A percentile compares a stretch with the other conserved stretches of the same genome.
phyloP scores from a whole-genome alignment of 2,113 vertebrate species.

The Puma concolor region DNA sequence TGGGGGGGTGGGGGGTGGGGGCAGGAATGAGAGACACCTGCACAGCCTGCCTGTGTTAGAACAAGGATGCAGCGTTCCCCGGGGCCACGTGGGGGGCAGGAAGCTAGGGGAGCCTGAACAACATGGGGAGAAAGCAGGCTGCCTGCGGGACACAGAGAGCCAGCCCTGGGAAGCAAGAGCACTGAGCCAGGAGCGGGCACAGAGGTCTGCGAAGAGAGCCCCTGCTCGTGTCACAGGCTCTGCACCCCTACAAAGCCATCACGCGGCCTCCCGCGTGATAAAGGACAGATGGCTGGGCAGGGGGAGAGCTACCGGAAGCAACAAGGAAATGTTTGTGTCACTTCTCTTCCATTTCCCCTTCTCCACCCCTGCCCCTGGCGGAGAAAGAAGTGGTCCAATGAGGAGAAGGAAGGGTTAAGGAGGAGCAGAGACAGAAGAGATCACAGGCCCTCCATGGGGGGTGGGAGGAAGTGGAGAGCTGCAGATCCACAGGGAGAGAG shows the following conservation, averaged over 20 bases:
- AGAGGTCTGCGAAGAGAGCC: background rate
- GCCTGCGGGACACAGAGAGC: background rate
- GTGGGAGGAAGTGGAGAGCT: background rate
- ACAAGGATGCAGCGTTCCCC: background rate
- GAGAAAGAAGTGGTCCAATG: background rate
- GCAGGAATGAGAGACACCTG: background rate
- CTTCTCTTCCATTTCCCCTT: background rate
- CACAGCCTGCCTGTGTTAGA: background rate
- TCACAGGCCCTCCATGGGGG: background rate
- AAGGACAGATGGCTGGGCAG: background rate
- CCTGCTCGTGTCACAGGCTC: background rate
- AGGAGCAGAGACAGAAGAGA: background rate
- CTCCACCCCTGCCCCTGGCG: background rate
- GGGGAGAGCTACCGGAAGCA: background rate
- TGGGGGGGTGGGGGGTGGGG: background rate
- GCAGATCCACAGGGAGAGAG: background rate
- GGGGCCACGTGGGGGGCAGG: background rate
- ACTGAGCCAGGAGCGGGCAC: background rate
- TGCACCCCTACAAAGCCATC: background rate
- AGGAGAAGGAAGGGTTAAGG: background rate
- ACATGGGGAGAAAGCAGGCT: background rate
- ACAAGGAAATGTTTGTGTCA: accelerated
- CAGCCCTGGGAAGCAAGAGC: background rate
- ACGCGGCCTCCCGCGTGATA: background rate
- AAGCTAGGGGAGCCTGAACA: background rate